Percentiles rank a stretch among this genome's conserved stretches.
Conservation (phyloP, 2,113 vertebrate species). For the Semnornis frantzii region DNA sequence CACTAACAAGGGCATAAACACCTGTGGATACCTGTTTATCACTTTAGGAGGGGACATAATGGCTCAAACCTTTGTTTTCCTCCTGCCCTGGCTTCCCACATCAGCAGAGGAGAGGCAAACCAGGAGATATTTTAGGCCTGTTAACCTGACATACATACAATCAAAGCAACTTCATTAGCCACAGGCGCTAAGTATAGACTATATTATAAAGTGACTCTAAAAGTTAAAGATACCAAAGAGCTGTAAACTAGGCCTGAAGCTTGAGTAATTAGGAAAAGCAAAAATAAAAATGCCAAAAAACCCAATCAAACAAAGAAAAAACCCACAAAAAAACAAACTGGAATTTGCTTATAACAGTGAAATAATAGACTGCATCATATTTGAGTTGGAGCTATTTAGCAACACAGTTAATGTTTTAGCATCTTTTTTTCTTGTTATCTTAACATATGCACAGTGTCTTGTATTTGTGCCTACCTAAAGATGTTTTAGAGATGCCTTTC, state of each 20-base stretch:
- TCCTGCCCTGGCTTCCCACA: too few species aligned
- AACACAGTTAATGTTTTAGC: neutral
- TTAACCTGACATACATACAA: neutral
- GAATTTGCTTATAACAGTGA: neutral
- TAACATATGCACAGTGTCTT: neutral
- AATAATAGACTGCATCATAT: neutral
- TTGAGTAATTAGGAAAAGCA: neutral
- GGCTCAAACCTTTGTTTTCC: too few species aligned
- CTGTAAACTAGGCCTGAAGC: neutral
- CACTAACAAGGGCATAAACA: too few species aligned
- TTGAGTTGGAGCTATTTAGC: neutral
- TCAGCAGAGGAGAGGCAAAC: too few species aligned
- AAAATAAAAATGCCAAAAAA: neutral
- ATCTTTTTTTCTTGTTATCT: neutral
- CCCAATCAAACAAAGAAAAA: too few species aligned
- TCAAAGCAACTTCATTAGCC: neutral
- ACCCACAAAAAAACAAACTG: too few species aligned
- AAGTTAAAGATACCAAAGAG: neutral
- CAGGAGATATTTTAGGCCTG: too few species aligned
- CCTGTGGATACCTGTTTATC: too few species aligned
- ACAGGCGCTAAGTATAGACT: neutral
- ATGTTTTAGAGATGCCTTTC: neutral
- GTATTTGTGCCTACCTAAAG: neutral
- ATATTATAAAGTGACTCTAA: neutral
- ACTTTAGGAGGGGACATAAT: too few species aligned